phyloP scores from a whole-genome alignment of 1,140 invertebrate genomes.

The Bombyx mandarina region DNA sequence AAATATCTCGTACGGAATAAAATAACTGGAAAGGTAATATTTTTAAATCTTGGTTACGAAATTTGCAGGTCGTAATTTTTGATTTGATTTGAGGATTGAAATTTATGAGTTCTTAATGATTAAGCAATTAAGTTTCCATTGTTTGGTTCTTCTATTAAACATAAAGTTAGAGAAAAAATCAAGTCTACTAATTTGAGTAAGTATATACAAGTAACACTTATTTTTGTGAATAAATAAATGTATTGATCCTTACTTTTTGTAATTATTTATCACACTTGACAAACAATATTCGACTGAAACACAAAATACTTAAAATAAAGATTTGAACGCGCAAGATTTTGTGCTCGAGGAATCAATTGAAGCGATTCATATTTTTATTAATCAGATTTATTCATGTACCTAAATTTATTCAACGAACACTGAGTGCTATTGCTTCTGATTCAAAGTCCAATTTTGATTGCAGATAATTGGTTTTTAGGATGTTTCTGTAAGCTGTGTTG shows the following conservation, averaged over 20 bases:
- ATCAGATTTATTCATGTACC: not conserved
- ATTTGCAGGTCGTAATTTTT: too few species aligned
- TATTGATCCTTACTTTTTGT: constrained; percentile 7
- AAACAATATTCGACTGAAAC: constrained; percentile 15
- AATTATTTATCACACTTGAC: not conserved
- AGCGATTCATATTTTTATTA: constrained; percentile 6
- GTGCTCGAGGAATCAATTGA: constrained; percentile 24
- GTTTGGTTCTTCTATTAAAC: too few species aligned
- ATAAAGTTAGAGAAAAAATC: too few species aligned
- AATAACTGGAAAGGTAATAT: too few species aligned
- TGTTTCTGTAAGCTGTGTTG: constrained; percentile 16
- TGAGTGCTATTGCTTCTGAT: not conserved
- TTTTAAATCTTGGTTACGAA: too few species aligned
- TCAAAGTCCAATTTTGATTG: constrained; percentile 10
- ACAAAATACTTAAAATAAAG: constrained; percentile 13
- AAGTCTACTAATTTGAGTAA: too few species aligned
- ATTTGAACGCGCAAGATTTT: constrained; percentile 13
- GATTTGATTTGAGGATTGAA: too few species aligned
- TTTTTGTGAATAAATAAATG: constrained; percentile 17
- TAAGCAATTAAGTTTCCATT: too few species aligned
- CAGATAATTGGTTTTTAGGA: constrained; percentile 11
- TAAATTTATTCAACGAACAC: not conserved
- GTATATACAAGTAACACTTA: constrained; percentile 2
- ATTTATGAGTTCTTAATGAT: too few species aligned
- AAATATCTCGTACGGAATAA: too few species aligned